Percentiles rank a stretch among this genome's conserved stretches.
Evolutionary conservation across 2,888 invertebrate species (phyloP).

Genomic region (Ephialtes manifestator): DNA sequence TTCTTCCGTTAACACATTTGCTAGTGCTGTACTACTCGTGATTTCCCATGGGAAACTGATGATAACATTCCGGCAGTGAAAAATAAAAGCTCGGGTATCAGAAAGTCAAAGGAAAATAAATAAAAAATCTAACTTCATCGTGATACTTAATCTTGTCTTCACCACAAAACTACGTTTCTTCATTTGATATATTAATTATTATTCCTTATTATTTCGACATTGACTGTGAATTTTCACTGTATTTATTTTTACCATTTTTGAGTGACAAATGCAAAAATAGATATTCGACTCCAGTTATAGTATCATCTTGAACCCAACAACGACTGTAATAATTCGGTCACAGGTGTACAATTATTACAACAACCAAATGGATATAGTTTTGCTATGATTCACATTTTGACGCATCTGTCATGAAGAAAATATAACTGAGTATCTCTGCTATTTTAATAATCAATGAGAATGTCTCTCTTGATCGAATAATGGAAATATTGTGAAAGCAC

Average conservation of each 20-base stretch:
- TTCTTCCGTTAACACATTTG: constrained; percentile 9
- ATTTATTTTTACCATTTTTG: no score
- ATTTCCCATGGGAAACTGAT: constrained; percentile 41
- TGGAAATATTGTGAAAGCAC: neutral
- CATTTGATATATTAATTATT: neutral
- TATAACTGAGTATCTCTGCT: neutral
- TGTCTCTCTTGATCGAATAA: neutral
- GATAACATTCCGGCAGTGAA: neutral
- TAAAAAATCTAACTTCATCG: neutral
- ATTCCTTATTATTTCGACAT: neutral
- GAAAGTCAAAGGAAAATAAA: constrained; percentile 11
- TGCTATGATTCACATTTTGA: no score
- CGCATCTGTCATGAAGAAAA: no score
- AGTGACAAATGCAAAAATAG: no score
- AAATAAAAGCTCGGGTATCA: constrained; percentile 8
- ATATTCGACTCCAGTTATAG: no score
- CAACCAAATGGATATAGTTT: no score
- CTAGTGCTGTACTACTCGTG: constrained; percentile 27
- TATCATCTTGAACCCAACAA: no score
- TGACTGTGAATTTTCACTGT: neutral
- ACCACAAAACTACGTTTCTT: neutral
- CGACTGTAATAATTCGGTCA: no score
- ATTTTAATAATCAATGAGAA: neutral
- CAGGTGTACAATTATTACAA: no score
- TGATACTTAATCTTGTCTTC: neutral